Conservation (phyloP, 2,797 vertebrate species). For the Manis crassicaudata region DNA sequence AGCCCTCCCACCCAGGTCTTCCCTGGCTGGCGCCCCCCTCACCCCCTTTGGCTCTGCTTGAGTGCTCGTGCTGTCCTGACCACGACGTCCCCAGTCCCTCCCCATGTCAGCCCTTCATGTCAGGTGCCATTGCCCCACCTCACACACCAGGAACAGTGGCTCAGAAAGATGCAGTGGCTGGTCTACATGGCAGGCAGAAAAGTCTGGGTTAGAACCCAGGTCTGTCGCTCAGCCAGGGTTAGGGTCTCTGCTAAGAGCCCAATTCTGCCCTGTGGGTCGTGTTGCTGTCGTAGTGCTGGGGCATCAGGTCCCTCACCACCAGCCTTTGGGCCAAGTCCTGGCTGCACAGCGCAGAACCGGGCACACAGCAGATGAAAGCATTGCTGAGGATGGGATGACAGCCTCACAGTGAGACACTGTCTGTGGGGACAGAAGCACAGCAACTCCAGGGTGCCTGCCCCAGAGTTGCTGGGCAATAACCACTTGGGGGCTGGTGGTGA, state of each 20-base stretch:
- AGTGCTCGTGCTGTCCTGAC: neutral
- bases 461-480: accelerated
- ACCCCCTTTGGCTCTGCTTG: neutral
- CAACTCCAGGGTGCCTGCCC: neutral
- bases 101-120: accelerated
- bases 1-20: neutral
- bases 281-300: neutral
- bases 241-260: neutral
- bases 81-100: neutral
- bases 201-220: neutral
- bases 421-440: too few relatives aligned
- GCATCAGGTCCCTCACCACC: too few relatives aligned
- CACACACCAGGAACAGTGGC: neutral
- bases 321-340: accelerated
- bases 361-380: accelerated
- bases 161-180: neutral
- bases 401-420: accelerated
- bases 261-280: accelerated
- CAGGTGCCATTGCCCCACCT: neutral
- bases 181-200: too few relatives aligned
- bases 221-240: too few relatives aligned
- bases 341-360: accelerated
- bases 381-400: neutral
- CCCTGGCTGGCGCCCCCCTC: neutral
- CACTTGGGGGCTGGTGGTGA: accelerated